These are phyloP conservation scores for Muraenolepis orangiensis DNA, from an alignment of 2,797 vertebrate genomes.

Conservation along the genomic window DNA sequence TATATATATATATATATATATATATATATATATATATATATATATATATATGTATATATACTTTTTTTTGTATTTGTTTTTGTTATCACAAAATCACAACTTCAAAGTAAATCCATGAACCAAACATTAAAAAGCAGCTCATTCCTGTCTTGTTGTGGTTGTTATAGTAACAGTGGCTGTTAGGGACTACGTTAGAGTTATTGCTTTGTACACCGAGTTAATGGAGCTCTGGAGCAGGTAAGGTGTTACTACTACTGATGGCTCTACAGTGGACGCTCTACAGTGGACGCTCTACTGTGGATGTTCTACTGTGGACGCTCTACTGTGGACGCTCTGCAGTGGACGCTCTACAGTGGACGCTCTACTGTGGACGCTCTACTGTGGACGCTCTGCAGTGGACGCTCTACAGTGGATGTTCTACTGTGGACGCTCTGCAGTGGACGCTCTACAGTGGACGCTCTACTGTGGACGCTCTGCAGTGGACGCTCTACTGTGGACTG, in stretches of 20 bases:
- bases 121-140: slow-evolving; percentile 77
- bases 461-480: slow-evolving; percentile 46
- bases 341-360: too few relatives aligned
- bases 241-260: slow-evolving; percentile 40
- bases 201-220: slow-evolving; percentile 93
- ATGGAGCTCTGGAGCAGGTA: slow-evolving; percentile 58
- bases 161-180: slow-evolving; percentile 73
- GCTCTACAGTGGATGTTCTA: too few relatives aligned
- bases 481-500: slow-evolving; percentile 17
- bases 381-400: slow-evolving; percentile 49
- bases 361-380: slow-evolving; percentile 36
- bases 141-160: slow-evolving; percentile 54
- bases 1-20: too few relatives aligned
- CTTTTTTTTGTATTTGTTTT: slow-evolving; percentile 43
- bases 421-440: slow-evolving; percentile 27
- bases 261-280: slow-evolving; percentile 36
- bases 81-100: slow-evolving; percentile 76
- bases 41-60: slow-evolving; percentile 49
- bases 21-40: slow-evolving; percentile 25
- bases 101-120: slow-evolving; percentile 69
- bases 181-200: slow-evolving; percentile 89
- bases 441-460: slow-evolving; percentile 49
- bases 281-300: slow-evolving; percentile 41
- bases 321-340: slow-evolving; percentile 46
- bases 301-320: slow-evolving; percentile 40